Evolutionary conservation across 2,888 invertebrate species (phyloP).

Genomic region (Poecilus cupreus): DNA sequence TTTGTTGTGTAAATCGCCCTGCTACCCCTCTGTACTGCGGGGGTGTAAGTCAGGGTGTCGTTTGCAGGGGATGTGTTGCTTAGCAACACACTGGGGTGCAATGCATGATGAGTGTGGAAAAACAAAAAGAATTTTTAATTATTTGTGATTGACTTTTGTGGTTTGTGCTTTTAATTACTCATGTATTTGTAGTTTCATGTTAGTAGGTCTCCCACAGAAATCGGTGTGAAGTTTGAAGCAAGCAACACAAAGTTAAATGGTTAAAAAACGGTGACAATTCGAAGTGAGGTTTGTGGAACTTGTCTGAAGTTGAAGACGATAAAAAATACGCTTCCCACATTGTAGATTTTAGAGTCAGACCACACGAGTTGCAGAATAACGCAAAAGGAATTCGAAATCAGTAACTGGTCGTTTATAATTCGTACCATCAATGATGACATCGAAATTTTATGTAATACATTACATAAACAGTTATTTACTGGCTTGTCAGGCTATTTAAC

Average conservation of each 20-base stretch:
- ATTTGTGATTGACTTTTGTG: background rate
- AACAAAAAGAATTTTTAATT: too few relatives aligned
- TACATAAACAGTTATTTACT: too few relatives aligned
- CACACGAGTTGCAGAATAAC: background rate
- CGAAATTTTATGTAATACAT: too few relatives aligned
- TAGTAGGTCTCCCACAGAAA: too few relatives aligned
- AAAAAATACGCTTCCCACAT: background rate
- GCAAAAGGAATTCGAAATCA: background rate
- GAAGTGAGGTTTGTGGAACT: background rate
- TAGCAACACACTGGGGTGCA: constrained; percentile 4
- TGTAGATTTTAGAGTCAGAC: background rate
- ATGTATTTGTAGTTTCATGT: too few relatives aligned
- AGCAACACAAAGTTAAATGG: too few relatives aligned
- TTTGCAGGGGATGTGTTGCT: background rate
- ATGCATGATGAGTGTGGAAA: background rate
- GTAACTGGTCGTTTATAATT: background rate
- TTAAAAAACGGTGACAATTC: background rate
- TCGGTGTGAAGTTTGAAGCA: too few relatives aligned
- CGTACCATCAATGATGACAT: background rate
- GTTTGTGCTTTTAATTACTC: too few relatives aligned
- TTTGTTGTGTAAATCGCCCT: constrained; percentile 30
- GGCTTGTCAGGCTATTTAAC: too few relatives aligned
- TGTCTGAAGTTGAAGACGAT: background rate
- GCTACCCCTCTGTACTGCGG: background rate
- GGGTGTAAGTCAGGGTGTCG: background rate